Conservation (phyloP, 35 echinoderm and acorn worm genomes). For the Apostichopus californicus region DNA sequence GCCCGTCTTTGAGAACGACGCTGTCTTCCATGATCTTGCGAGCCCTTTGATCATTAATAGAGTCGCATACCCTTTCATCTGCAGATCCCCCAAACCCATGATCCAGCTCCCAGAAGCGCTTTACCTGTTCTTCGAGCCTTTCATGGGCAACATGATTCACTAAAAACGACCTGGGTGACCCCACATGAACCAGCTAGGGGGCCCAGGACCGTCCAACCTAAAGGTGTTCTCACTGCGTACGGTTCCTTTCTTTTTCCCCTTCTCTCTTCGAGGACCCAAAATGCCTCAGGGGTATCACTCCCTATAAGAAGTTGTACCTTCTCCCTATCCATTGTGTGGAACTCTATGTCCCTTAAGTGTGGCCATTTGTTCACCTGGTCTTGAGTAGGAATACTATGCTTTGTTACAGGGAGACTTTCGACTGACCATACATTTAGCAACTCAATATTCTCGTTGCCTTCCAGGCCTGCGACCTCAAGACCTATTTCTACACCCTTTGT, state of each 20-base stretch:
- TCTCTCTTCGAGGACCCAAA: conserved; percentile 9
- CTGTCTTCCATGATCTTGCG: conserved; percentile 7
- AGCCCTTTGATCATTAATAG: conserved; percentile 32
- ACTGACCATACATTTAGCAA: neutral
- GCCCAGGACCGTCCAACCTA: conserved; percentile 58
- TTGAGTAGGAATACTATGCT: neutral
- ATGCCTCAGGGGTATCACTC: conserved; percentile 21
- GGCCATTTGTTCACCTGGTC: neutral
- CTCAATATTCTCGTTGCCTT: neutral
- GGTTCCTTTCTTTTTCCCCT: conserved; percentile 54
- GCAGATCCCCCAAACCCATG: neutral
- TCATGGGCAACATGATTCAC: conserved; percentile 28
- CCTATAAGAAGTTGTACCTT: conserved; percentile 1
- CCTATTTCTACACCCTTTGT: neutral
- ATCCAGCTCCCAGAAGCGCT: conserved; percentile 66
- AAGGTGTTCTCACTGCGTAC: conserved; percentile 29
- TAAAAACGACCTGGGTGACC: neutral
- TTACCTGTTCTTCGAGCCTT: neutral
- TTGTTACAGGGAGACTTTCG: neutral
- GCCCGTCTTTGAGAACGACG: neutral
- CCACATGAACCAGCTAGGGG: neutral
- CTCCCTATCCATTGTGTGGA: neutral
- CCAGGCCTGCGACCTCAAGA: neutral
- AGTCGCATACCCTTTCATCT: neutral
- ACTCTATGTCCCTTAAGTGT: neutral